Base-by-base conservation (phyloP, 2,888 invertebrate genomes). In the Dryocosmus kuriphilus region DNA sequence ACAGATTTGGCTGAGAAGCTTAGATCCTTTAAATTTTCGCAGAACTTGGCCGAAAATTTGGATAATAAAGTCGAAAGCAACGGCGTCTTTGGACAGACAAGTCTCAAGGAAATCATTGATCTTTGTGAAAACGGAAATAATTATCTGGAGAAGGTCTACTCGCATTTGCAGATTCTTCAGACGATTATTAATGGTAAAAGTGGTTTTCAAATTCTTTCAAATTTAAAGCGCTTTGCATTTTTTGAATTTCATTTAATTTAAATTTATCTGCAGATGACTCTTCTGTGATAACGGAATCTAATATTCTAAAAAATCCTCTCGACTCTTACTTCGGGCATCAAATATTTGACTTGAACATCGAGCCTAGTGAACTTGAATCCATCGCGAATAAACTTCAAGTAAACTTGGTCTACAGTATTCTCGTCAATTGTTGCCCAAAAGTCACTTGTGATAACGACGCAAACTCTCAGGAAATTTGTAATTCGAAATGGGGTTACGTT, bases 381-480 rank as follows among this genome's bases (percentile, higher is more conserved):
- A 93, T 95, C 85, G 95, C 96, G 79, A 93, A 93, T 46, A 94
- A 94, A 83, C 90, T 96, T 24, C 95, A 95, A 88, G 93, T 96
- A 1, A 96, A 96, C 92, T 92, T 96, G 75, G 94, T 95, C 73
- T 95, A 96, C 84, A 95, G 95, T 83, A 93, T 96, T 16, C 94
- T 95, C 4, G 91, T 95, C 4, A 96, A 95, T 89, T 95, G 95
- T 86, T 96, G 96, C 83, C 96, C 96, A 0, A 94, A 93, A 11
- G 93, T 95, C 32, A 92, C 93, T 32, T 89, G 94, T 77, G 71
- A 71, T 30, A 86, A 90, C 32, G 92, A 92, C 79, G 24, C 65
- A 14, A 76, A 76, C 11, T 73, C 65, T 32, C 38, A 38, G 11
- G 55, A 77, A 63, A 57, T 35, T 14, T 9, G 22, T 2, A 83